Percentiles rank a stretch among this genome's conserved stretches.
phyloP scores from a whole-genome alignment of 2,113 vertebrate genomes.

The Cheilinus undulatus region DNA sequence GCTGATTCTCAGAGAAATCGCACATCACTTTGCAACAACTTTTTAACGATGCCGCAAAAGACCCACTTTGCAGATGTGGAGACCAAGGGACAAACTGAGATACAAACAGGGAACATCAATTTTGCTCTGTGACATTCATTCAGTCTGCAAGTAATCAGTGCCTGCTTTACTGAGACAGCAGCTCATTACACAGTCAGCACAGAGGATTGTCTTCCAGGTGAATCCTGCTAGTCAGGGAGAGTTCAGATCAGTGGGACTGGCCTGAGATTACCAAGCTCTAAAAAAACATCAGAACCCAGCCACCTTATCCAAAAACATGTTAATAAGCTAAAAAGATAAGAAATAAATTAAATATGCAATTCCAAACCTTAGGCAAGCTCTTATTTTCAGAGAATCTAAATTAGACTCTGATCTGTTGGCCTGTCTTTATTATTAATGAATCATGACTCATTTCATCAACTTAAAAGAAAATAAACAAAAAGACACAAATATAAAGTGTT shows the following conservation, averaged over 20 bases:
- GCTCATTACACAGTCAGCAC: slow-evolving; percentile 1
- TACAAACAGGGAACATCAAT: neutral
- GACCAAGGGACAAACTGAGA: neutral
- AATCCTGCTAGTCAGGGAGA: slow-evolving; percentile 4
- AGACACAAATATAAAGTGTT: neutral
- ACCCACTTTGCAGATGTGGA: neutral
- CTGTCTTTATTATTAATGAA: neutral
- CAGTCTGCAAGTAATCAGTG: slow-evolving; percentile 7
- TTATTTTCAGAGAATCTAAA: neutral
- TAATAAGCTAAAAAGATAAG: neutral
- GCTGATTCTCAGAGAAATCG: neutral
- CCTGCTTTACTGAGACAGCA: slow-evolving; percentile 21
- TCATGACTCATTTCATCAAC: neutral
- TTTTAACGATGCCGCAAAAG: neutral
- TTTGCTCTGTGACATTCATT: neutral
- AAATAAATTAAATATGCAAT: neutral
- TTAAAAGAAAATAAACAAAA: neutral
- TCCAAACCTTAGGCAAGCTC: neutral
- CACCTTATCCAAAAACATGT: neutral
- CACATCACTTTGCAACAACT: slow-evolving; percentile 3
- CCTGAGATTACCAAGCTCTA: neutral
- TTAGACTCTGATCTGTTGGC: neutral
- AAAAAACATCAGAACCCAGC: neutral
- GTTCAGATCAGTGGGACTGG: neutral
- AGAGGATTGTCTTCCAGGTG: slow-evolving; percentile 9